Percentiles rank a stretch among this genome's conserved stretches.
Conservation (phyloP, 2,113 vertebrate species). For the Trematocara marginatum region DNA sequence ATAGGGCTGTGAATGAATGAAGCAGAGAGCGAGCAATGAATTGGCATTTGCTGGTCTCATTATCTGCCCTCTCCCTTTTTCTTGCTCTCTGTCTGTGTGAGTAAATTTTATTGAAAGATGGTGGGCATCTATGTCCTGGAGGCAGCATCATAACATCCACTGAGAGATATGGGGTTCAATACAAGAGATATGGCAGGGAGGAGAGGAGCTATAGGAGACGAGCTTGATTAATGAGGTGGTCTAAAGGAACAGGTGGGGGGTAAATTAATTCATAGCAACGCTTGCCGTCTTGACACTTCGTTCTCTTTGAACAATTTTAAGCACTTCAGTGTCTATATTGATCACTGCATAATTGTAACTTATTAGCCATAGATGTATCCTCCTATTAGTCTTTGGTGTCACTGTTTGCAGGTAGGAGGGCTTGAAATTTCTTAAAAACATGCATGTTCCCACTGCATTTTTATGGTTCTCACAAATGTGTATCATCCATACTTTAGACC, state of each 20-base stretch:
- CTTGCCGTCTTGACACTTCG: neutral
- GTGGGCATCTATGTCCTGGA: conserved; percentile 2
- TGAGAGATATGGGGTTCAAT: conserved; percentile 18
- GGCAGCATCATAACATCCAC: conserved; percentile 12
- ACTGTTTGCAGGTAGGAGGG: neutral
- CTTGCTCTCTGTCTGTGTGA: neutral
- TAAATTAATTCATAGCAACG: neutral
- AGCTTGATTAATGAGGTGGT: conserved; percentile 39
- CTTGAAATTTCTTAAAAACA: neutral
- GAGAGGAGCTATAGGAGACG: neutral
- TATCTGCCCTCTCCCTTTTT: neutral
- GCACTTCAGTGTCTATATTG: neutral
- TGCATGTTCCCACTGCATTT: neutral
- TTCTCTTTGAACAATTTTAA: neutral
- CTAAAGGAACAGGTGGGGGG: neutral
- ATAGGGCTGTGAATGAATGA: neutral
- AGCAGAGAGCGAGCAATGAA: neutral
- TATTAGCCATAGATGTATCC: neutral
- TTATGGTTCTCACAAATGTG: neutral
- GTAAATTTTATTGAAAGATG: conserved; percentile 34
- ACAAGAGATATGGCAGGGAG: conserved; percentile 1
- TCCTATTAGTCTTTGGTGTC: neutral
- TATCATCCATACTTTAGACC: neutral
- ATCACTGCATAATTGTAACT: neutral
- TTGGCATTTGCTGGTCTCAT: neutral